Base-by-base conservation (phyloP, 2,888 invertebrate species). In the Cepaea hortensis region DNA sequence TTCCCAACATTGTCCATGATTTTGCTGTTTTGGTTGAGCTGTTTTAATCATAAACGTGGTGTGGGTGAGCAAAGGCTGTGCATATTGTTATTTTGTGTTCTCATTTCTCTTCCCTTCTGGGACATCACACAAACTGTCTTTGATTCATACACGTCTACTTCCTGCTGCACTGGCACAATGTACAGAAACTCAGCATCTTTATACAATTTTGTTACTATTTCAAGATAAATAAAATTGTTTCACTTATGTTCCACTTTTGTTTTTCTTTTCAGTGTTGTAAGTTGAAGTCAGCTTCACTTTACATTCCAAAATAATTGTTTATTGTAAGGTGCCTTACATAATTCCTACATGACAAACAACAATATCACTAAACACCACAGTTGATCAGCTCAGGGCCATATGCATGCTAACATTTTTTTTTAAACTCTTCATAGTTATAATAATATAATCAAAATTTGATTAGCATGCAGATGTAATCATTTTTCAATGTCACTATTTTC, bases 21-120 rank as follows among this genome's bases (percentile, higher is more conserved):
- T 55, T 81, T 75, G 81, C 81, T 81, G 81, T 85, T 48, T 85
- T 85, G 85, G 80, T 85, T 85, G 85, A 85, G 85, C 55, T 72
- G 23, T 3, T 46, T 75, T 72, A 23, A 23, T 48, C 18, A 4
- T 35, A 61, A 20, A 48, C 35, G n/a, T 70, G 18, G 55, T 77
- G 23, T 70, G 80, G 85, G 85, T 85, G 85, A 85, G 85, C 85
- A 85, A 80, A 85, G 55, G 55, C 20, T 77, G 55, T 20, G 55
- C 23, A 77, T 23, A 73, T 13, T n/a, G 6, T 23, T 73, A 73
- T 73, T 77, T 55, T 61, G 48, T 61, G 11, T 20, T 76, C 9
- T 76, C 1, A 55, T 3, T 73, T 7, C 13, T 35, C 35, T 73
- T 73, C 20, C 50, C 15, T 48, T 18, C 4, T 46, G 75, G 11